These are phyloP conservation scores for Hypanus sabinus DNA, from an alignment of 2,113 vertebrate species.

Conservation along the genomic window DNA sequence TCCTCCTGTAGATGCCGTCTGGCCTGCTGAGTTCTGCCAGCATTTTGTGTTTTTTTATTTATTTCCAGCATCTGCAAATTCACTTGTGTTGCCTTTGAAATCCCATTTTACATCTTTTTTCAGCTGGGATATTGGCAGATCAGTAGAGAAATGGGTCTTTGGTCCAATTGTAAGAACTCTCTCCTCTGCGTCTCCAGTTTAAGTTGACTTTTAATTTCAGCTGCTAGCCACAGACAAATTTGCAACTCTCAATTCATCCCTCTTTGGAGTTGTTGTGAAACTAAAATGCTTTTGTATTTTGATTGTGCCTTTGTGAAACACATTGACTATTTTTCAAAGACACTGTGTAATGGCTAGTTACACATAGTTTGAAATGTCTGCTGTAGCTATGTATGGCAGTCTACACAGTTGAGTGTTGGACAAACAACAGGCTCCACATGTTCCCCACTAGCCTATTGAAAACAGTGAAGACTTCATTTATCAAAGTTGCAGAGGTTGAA, in stretches of 20 bases:
- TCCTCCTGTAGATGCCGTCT: no score
- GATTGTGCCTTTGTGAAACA: not conserved
- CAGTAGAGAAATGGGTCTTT: no score
- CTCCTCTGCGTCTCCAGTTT: no score
- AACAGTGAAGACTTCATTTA: slow-evolving; percentile 13
- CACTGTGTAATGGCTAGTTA: not conserved
- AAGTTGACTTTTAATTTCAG: no score
- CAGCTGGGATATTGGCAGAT: not conserved
- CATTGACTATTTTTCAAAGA: not conserved
- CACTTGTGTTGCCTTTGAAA: no score
- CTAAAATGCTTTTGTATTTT: not conserved
- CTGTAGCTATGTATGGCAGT: not conserved
- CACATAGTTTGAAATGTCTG: not conserved
- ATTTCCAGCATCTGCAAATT: no score
- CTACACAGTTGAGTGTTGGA: not conserved
- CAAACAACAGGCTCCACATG: not conserved
- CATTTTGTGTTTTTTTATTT: no score
- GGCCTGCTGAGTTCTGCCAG: no score
- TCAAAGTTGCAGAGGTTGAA: not conserved
- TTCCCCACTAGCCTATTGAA: not conserved
- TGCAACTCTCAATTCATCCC: not conserved
- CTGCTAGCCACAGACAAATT: no score
- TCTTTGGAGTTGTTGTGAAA: not conserved
- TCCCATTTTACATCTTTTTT: not conserved
- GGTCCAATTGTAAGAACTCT: no score